Percentiles rank a stretch among this genome's conserved stretches.
Evolutionary conservation across 2,113 vertebrate genomes (phyloP).

Genomic region (Phalacrocorax carbo): DNA sequence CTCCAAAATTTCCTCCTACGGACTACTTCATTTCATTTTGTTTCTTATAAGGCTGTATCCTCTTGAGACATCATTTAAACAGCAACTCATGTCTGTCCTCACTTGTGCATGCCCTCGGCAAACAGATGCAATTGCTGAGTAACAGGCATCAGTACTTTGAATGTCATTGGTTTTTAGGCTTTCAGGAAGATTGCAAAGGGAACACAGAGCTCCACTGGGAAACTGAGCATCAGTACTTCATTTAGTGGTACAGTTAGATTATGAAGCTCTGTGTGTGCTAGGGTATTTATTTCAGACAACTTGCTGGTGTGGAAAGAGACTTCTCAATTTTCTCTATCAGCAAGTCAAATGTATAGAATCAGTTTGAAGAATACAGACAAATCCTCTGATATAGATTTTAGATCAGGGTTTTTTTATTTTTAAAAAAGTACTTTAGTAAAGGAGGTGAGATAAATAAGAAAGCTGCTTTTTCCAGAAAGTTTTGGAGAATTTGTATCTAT

Average conservation of each 20-base stretch:
- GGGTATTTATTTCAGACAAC: conserved; percentile 24
- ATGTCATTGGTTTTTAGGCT: conserved; percentile 14
- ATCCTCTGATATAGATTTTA: background rate
- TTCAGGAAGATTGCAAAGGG: conserved; percentile 48
- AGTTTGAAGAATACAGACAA: background rate
- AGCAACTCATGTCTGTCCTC: background rate
- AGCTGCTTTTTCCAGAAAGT: background rate
- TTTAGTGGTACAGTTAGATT: conserved; percentile 22
- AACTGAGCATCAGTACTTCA: conserved; percentile 21
- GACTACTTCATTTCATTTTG: conserved; percentile 3
- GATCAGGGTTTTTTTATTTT: background rate
- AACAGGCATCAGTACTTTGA: conserved; percentile 25
- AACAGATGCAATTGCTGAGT: background rate
- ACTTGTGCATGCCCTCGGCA: background rate
- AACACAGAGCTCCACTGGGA: conserved; percentile 29
- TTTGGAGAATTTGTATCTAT: background rate
- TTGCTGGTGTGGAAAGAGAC: background rate
- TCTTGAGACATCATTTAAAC: conserved; percentile 10
- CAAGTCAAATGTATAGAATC: background rate
- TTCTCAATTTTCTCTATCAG: background rate
- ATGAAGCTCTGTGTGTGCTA: background rate
- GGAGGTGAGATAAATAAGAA: background rate
- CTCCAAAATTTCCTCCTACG: background rate
- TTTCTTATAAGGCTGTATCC: background rate
- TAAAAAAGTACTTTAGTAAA: background rate